phyloP scores from a whole-genome alignment of 2,113 vertebrate species.

The Chionodraco myersi region DNA sequence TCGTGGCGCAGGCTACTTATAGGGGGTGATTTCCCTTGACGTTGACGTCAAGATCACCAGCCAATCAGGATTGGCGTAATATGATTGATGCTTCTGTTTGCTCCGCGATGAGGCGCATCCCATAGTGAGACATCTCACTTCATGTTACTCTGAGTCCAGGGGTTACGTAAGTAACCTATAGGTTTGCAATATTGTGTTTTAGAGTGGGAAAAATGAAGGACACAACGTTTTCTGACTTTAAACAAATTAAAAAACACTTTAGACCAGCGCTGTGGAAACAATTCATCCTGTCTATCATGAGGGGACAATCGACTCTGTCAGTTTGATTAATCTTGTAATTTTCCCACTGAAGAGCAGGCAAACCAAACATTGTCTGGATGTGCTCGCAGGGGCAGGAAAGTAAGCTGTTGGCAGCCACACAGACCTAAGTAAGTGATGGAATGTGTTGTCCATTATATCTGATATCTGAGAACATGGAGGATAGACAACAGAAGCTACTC shows the following conservation, averaged over 20 bases:
- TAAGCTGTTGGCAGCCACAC: slow-evolving; percentile 46
- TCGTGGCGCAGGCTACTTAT: too few species aligned
- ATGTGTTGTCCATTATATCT: slow-evolving; percentile 58
- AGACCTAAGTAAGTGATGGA: slow-evolving; percentile 50
- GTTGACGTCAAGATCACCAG: too few species aligned
- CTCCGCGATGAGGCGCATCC: too few species aligned
- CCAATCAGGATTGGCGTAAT: too few species aligned
- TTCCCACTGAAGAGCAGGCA: slow-evolving; percentile 25
- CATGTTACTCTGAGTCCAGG: too few species aligned
- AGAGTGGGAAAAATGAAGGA: slow-evolving; percentile 32
- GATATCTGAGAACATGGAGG: slow-evolving; percentile 34
- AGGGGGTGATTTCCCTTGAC: too few species aligned
- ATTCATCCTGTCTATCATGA: slow-evolving; percentile 9
- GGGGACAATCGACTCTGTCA: slow-evolving; percentile 17
- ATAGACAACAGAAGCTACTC: slow-evolving; percentile 25
- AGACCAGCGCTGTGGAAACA: slow-evolving; percentile 23
- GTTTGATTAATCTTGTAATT: slow-evolving; percentile 46
- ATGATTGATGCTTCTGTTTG: too few species aligned
- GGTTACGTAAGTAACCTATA: too few species aligned
- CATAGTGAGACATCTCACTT: too few species aligned
- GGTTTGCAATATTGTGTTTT: slow-evolving; percentile 13
- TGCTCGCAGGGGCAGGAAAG: slow-evolving; percentile 59
- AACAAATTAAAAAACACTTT: background rate
- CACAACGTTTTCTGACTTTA: background rate
- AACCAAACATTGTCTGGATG: slow-evolving; percentile 52